Evolutionary conservation across 2,888 invertebrate species (phyloP), one percentile per base, ranked within the genome.

Genomic region (Ctena decussata): DNA sequence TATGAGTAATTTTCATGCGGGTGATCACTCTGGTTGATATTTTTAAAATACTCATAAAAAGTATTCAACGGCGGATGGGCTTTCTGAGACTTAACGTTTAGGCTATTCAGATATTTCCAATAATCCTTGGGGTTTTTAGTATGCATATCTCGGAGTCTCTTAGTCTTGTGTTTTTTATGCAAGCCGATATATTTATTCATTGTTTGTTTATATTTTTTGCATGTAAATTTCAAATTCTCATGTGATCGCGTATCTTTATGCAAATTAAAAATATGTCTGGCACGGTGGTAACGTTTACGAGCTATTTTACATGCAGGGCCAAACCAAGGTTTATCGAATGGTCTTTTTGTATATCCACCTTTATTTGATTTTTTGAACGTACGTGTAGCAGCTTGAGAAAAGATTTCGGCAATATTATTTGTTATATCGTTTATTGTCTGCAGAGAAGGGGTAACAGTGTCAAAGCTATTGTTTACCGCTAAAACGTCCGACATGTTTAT

Each of bases 181-280:
- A 37, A 32, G 8, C n/a, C 27, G n/a, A 60, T 77, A 49, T 41
- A 46, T 70, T 77, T 70, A 32, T 77, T 44, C 77, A 77, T 77
- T 12, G 46, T 44, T 12, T 32, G 41, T 69, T 77, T 77, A 44
- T 70, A 70, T 21, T 21, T n/a, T 44, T 41, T 44, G 27, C 46
- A 44, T 32, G 30, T n/a, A n/a, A 15, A 1, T 39, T 44, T 30
- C 6, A 72, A 21, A 11, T 39, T 15, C n/a, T 39, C 27, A 46
- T 74, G 44, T 18, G 15, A 24, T 24, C 18, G n/a, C 15, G n/a
- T 74, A 37, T n/a, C 44, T 46, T 46, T 46, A 44, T 27, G 15
- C 15, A 11, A 37, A 37, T 65, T n/a, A 21, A 46, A 74, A 30
- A 30, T 12, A 15, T 32, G 35, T 46, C 41, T n/a, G 15, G 46